Evolutionary conservation across 2,888 invertebrate species (phyloP), one percentile per base, ranked within the genome.

Genomic region (Cheilosia variabilis): DNA sequence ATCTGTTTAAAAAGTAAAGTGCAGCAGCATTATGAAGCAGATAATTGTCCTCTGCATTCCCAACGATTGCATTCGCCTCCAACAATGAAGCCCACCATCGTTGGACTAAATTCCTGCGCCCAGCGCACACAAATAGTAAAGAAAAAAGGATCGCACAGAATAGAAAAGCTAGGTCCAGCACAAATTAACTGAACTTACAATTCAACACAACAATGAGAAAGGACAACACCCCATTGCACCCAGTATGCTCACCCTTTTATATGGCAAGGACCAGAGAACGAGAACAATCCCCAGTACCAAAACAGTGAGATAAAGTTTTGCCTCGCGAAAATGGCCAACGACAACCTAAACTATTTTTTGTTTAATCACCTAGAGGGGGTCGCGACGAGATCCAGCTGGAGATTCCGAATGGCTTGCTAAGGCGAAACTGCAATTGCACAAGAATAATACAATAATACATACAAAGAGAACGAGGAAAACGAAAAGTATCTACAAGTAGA

Each of bases 281-380:
- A 37, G 37, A 1, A 37, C 37, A 37, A 13, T 4, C 43, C 66
- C 27, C 31, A 27, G 31, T 34, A 19, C 63, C 27, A 76, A 58
- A 53, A 41, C n/a, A 41, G 53, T 47, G 63, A 73, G 84, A 79
- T 80, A 84, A 84, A 84, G 69, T 80, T 84, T 84, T 75, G 75
- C 84, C 47, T 71, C 75, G 65, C 79, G 66, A 79, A 84, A 84
- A 84, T 75, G 80, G 71, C 80, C 84, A 84, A 84, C 84, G 79
- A 84, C 80, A 84, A 84, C 79, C 84, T 84, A 84, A 84, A 84
- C 84, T 80, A 84, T 84, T 84, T 84, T 37, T 84, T 84, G 75
- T 84, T 84, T 84, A 84, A 84, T 84, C 80, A 80, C 84, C 80
- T 80, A 80, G 37, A 65, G 84, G 80, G 80, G 58, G 17, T 7